phyloP scores from a whole-genome alignment of 2,888 invertebrate species.

The Petrolisthes cinctipes region DNA sequence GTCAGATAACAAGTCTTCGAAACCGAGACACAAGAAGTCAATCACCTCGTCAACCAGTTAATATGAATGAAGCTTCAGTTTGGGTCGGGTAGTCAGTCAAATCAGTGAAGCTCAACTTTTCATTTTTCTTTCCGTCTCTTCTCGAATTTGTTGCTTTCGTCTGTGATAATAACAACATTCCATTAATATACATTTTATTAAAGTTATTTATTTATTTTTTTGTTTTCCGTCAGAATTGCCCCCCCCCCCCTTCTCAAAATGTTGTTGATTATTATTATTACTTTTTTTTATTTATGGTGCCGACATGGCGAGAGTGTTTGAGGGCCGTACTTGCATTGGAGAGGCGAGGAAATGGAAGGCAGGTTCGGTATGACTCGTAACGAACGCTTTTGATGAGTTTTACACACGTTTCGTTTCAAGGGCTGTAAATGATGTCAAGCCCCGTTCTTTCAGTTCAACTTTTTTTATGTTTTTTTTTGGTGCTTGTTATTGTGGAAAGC shows the following conservation, averaged over 20 bases:
- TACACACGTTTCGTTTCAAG: too few species aligned
- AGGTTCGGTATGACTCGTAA: too few species aligned
- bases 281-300: background rate
- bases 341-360: background rate
- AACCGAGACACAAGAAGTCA: background rate
- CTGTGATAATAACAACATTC: background rate
- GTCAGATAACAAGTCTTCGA: background rate
- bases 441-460: too few species aligned
- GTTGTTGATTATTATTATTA: background rate
- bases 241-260: too few species aligned
- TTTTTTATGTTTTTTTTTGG: too few species aligned
- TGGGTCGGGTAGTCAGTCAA: background rate
- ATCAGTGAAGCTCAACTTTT: background rate
- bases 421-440: too few species aligned
- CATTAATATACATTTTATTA: background rate
- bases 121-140: background rate
- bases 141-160: background rate
- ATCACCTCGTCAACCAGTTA: background rate
- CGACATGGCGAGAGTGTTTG: background rate
- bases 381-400: too few species aligned
- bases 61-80: background rate
- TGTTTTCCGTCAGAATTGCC: background rate
- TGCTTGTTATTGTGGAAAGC: too few species aligned
- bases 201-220: background rate
- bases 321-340: background rate